Percentiles rank a stretch among this genome's conserved stretches.
phyloP scores from a whole-genome alignment of 2,888 invertebrate genomes.

The Geotrupes spiniger region DNA sequence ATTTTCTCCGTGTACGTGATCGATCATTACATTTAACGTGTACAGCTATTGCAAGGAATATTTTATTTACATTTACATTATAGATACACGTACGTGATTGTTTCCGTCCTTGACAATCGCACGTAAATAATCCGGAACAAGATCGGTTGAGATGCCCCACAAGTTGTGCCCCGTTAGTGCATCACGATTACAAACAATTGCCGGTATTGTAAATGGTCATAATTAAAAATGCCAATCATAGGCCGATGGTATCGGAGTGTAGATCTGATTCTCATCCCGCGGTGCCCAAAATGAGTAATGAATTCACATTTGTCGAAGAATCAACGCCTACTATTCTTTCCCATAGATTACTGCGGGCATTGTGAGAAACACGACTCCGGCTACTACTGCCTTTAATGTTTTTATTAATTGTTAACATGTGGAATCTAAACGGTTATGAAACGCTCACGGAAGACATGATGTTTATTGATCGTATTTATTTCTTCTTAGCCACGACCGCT shows the following conservation, averaged over 20 bases:
- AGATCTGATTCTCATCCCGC: constrained; percentile 34
- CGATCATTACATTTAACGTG: too few relatives aligned
- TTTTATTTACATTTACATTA: too few relatives aligned
- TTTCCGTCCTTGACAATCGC: not conserved
- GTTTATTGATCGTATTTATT: too few relatives aligned
- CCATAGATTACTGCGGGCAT: constrained; percentile 27
- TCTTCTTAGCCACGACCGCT: too few relatives aligned
- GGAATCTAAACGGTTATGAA: too few relatives aligned
- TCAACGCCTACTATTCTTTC: constrained; percentile 38
- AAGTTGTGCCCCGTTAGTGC: constrained; percentile 27
- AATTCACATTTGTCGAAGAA: constrained; percentile 35
- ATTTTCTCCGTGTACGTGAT: too few relatives aligned
- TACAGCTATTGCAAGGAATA: too few relatives aligned
- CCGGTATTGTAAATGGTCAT: constrained; percentile 37
- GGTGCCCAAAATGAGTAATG: constrained; percentile 37
- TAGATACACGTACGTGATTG: too few relatives aligned
- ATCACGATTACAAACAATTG: constrained; percentile 37
- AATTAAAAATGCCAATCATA: constrained; percentile 44
- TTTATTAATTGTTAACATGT: too few relatives aligned
- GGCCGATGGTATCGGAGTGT: constrained; percentile 35
- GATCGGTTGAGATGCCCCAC: constrained; percentile 18
- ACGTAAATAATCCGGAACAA: constrained; percentile 5
- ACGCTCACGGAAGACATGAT: too few relatives aligned
- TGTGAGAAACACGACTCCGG: not conserved
- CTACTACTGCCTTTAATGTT: too few relatives aligned